phyloP scores from a whole-genome alignment of 2,797 vertebrate genomes.

The Lithobates sylvaticus region DNA sequence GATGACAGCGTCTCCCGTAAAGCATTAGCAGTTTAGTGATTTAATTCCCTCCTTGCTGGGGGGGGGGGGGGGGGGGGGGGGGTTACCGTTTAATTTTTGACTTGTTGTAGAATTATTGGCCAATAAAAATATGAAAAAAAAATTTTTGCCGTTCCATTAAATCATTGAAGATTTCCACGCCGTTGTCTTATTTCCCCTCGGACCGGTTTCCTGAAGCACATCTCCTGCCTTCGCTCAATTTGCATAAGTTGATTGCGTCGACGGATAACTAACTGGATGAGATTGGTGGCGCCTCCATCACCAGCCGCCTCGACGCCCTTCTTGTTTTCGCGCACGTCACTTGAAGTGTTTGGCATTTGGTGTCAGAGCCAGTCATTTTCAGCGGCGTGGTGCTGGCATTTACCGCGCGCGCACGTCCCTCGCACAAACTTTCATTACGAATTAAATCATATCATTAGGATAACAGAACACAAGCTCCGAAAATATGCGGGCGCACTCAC shows the following conservation, averaged over 20 bases:
- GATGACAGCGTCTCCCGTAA: not conserved
- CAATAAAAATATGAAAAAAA: not conserved
- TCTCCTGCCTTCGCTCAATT: not conserved
- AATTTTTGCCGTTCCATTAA: not conserved
- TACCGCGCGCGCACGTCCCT: slow-evolving; percentile 6
- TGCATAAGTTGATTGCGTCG: slow-evolving; percentile 50
- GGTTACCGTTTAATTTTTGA: no score
- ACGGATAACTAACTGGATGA: slow-evolving; percentile 9
- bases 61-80: no score
- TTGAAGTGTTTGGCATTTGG: slow-evolving; percentile 50
- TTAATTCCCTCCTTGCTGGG: no score
- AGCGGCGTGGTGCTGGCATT: slow-evolving; percentile 51
- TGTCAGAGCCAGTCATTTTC: slow-evolving; percentile 46
- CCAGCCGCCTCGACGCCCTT: slow-evolving; percentile 9
- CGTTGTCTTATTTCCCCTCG: not conserved
- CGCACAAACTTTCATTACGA: slow-evolving; percentile 50
- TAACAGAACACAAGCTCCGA: slow-evolving; percentile 12
- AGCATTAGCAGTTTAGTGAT: no score
- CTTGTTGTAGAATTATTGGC: no score
- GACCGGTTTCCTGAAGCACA: not conserved
- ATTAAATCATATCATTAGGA: slow-evolving; percentile 57
- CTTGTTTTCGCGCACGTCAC: slow-evolving; percentile 49
- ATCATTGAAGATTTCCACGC: not conserved
- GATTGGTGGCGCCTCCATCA: slow-evolving; percentile 7
- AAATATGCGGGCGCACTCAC: not conserved